Conservation (phyloP, 2,113 vertebrate genomes). For the Tinamus guttatus region DNA sequence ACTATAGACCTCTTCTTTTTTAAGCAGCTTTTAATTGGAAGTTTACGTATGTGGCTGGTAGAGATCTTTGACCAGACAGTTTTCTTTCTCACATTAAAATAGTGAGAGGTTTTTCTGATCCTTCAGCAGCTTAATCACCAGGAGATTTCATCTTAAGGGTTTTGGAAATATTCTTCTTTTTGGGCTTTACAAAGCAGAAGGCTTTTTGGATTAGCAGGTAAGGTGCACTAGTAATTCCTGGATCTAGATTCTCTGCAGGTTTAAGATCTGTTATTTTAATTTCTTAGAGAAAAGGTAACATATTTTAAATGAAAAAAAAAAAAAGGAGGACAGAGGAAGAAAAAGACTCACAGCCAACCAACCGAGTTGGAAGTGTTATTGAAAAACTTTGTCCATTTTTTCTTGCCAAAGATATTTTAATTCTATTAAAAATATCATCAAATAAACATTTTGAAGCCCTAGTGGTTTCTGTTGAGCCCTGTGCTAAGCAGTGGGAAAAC, state of each 20-base stretch:
- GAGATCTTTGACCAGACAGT: neutral
- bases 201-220: neutral
- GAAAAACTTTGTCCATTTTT: neutral
- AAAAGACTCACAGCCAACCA: neutral
- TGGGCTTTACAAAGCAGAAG: neutral
- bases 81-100: neutral
- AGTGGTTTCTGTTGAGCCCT: neutral
- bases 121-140: neutral
- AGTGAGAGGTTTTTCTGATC: neutral
- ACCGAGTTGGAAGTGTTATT: neutral
- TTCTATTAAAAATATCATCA: neutral
- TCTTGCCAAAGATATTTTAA: neutral
- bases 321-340: neutral
- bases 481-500: neutral
- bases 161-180: neutral
- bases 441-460: fast-evolving
- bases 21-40: neutral
- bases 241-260: neutral
- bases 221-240: neutral
- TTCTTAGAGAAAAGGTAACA: neutral
- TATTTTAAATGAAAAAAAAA: neutral
- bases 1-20: neutral
- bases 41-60: neutral
- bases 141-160: neutral
- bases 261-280: neutral